These are phyloP conservation scores for Hapalemur alaotrensis DNA, from an alignment of 2,797 vertebrate genomes.

Conservation along the genomic window DNA sequence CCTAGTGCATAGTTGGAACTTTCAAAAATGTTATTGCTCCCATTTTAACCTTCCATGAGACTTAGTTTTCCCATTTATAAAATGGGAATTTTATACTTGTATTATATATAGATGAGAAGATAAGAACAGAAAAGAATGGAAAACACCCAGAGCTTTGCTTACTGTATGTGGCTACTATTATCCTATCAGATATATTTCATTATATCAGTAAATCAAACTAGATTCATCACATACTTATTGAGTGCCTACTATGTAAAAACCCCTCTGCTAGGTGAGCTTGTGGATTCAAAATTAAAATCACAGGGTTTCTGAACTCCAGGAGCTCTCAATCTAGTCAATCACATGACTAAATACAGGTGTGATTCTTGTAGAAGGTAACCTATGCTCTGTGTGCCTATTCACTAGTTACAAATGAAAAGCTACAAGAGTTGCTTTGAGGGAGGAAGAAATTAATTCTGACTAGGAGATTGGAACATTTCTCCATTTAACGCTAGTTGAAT, in stretches of 20 bases:
- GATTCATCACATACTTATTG: not conserved
- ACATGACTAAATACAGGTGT: not conserved
- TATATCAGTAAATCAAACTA: not conserved
- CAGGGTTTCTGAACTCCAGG: not conserved
- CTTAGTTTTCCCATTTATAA: not conserved
- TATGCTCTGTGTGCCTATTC: not conserved
- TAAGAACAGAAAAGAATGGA: not conserved
- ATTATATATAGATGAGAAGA: not conserved
- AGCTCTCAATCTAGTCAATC: not conserved
- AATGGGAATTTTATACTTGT: not conserved
- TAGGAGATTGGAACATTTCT: not conserved
- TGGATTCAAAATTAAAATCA: conserved; percentile 16
- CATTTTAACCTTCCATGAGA: not conserved
- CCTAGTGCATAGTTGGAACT: not conserved
- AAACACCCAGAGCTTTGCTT: not conserved
- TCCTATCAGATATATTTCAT: not conserved
- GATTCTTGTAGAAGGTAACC: not conserved
- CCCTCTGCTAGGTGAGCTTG: not conserved
- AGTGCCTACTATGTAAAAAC: not conserved
- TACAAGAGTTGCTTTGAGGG: not conserved
- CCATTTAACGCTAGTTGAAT: conserved; percentile 36
- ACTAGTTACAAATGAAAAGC: not conserved
- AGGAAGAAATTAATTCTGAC: conserved; percentile 38
- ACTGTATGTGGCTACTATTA: not conserved
- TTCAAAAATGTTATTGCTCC: not conserved